phyloP scores from a whole-genome alignment of 2,797 vertebrate species.

The Linurgus olivaceus region DNA sequence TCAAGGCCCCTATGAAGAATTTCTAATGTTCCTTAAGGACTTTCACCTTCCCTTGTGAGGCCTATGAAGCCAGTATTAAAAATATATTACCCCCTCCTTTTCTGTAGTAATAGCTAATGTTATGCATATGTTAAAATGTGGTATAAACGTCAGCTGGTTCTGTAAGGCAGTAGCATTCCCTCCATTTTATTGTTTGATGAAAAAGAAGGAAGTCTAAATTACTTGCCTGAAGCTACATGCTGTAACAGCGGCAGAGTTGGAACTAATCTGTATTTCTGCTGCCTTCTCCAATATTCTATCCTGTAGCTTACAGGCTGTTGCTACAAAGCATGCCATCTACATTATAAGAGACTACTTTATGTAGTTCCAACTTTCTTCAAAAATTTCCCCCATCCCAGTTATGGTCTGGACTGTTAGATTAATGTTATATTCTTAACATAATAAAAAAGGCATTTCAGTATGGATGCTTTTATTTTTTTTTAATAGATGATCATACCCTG shows the following conservation, averaged over 20 bases:
- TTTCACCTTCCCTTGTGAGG: slow-evolving; percentile 11
- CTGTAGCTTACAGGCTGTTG: not conserved
- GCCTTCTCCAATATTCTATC: not conserved
- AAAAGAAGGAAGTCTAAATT: slow-evolving; percentile 49
- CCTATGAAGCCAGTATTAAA: slow-evolving; percentile 45
- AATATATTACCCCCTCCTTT: slow-evolving; percentile 19
- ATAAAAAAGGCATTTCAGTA: not conserved
- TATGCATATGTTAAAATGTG: not conserved
- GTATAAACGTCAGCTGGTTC: not conserved
- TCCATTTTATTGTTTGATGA: slow-evolving; percentile 56
- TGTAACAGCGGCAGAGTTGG: not conserved
- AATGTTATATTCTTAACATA: not conserved
- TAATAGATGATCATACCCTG: not conserved
- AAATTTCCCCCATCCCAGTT: not conserved
- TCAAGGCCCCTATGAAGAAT: not conserved
- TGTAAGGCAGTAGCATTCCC: not conserved
- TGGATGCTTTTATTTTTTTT: not conserved
- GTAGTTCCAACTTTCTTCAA: not conserved
- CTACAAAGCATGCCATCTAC: not conserved
- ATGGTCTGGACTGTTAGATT: not conserved
- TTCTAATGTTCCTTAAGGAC: slow-evolving; percentile 12
- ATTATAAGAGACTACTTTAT: not conserved
- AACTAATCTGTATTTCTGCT: slow-evolving; percentile 36
- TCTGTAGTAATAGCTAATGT: not conserved
- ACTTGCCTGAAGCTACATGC: slow-evolving; percentile 18